phyloP scores from a whole-genome alignment of 2,797 vertebrate genomes.

The Chromis chromis region DNA sequence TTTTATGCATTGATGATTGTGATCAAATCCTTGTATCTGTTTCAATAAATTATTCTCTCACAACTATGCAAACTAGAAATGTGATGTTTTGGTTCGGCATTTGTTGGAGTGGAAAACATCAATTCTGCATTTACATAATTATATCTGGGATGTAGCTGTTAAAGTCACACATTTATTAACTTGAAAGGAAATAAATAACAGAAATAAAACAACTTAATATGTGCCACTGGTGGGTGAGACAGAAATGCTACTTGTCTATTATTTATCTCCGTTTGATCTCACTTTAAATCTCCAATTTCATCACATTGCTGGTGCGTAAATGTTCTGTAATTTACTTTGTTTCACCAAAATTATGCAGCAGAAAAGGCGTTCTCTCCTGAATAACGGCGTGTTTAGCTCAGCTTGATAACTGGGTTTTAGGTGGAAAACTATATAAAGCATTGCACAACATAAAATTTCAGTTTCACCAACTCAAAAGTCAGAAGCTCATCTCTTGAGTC shows the following conservation, averaged over 20 bases:
- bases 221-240: neutral
- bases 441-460: neutral
- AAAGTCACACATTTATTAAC: neutral
- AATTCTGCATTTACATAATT: too few relatives aligned
- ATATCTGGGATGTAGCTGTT: neutral
- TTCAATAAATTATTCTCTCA: conserved; percentile 84
- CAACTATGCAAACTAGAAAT: conserved; percentile 42
- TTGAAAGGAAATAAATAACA: neutral
- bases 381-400: neutral
- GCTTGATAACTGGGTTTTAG: neutral
- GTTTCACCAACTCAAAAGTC: neutral
- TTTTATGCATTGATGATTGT: conserved; percentile 77
- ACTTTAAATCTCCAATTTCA: conserved; percentile 10
- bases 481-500: neutral
- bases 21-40: conserved; percentile 79
- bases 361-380: neutral
- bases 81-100: conserved; percentile 36
- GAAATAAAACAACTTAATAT: too few relatives aligned
- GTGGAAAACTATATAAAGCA: neutral
- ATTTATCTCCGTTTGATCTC: neutral
- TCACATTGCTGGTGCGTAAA: neutral
- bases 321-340: neutral
- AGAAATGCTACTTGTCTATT: neutral
- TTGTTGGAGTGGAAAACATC: neutral
- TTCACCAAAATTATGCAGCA: neutral